Evolutionary conservation across 2,888 invertebrate species (phyloP).

Genomic region (Cryptocephalus primarius): DNA sequence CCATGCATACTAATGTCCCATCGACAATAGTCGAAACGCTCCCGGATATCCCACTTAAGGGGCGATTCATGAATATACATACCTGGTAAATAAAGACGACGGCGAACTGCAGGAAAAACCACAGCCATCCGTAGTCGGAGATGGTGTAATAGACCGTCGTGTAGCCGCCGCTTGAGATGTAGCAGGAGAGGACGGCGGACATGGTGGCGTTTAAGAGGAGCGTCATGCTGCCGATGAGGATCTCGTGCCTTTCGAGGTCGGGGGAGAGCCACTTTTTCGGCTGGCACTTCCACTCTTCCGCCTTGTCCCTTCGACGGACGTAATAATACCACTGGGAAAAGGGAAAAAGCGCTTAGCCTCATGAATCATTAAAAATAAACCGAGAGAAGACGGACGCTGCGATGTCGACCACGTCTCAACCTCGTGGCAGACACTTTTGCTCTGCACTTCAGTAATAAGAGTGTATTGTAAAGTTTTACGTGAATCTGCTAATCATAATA

Average conservation of each 20-base stretch:
- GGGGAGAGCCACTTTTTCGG: constrained; percentile 56
- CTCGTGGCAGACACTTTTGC: too few species aligned
- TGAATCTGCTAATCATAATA: too few species aligned
- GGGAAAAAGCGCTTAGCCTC: too few species aligned
- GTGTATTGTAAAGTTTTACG: too few species aligned
- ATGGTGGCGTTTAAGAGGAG: constrained; percentile 44
- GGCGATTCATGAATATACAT: constrained; percentile 8
- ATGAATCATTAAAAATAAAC: too few species aligned
- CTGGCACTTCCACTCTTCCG: constrained; percentile 65
- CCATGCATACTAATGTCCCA: too few species aligned
- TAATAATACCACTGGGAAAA: constrained; percentile 59
- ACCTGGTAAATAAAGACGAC: constrained; percentile 53
- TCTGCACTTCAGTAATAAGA: too few species aligned
- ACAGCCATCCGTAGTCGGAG: constrained; percentile 50
- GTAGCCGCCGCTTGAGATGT: constrained; percentile 56
- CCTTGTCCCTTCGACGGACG: constrained; percentile 45
- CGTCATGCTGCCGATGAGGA: constrained; percentile 49
- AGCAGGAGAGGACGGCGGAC: constrained; percentile 52
- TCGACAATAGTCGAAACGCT: too few species aligned
- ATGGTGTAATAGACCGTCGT: constrained; percentile 53
- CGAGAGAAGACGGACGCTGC: too few species aligned
- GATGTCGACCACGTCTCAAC: too few species aligned
- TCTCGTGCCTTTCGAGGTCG: constrained; percentile 58
- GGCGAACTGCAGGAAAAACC: constrained; percentile 55
- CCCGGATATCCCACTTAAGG: too few species aligned